Percentiles rank a stretch among this genome's conserved stretches.
Evolutionary conservation across 2,888 invertebrate genomes (phyloP).

Genomic region (Agriopis marginaria): DNA sequence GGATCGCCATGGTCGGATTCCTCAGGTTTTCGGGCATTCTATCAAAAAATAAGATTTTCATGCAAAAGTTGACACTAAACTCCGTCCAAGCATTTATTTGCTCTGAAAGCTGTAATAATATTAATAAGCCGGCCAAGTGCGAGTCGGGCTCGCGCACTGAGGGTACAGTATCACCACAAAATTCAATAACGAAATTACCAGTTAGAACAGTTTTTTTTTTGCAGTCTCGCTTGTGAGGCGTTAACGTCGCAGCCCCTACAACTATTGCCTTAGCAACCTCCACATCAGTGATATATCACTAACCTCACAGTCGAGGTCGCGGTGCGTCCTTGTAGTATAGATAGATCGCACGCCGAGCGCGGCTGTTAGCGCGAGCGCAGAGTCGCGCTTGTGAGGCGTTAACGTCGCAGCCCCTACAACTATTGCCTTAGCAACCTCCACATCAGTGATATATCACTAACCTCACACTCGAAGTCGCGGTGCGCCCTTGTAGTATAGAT

Average conservation of each 20-base stretch:
- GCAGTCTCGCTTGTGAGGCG: slow-evolving; percentile 89
- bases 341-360: slow-evolving; percentile 97
- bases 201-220: too few species aligned
- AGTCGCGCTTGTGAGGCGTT: slow-evolving; percentile 89
- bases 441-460: slow-evolving; percentile 52
- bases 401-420: slow-evolving; percentile 96
- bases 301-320: slow-evolving; percentile 94
- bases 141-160: too few species aligned
- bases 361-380: slow-evolving; percentile 95
- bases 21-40: slow-evolving; percentile 91
- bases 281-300: not conserved
- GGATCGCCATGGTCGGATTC: slow-evolving; percentile 99
- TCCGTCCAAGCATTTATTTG: too few species aligned
- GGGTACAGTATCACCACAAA: too few species aligned
- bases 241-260: slow-evolving; percentile 95
- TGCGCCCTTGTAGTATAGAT: slow-evolving; percentile 96
- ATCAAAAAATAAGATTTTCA: slow-evolving; percentile 9
- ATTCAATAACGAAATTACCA: too few species aligned
- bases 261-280: slow-evolving; percentile 96
- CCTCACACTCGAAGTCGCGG: slow-evolving; percentile 93
- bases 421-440: slow-evolving; percentile 94
- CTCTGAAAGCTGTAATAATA: too few species aligned
- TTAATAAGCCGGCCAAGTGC: too few species aligned
- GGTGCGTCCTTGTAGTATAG: slow-evolving; percentile 95
- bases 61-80: too few species aligned